Base-by-base conservation (phyloP, 1,140 invertebrate genomes). In the Drosophila nasuta region DNA sequence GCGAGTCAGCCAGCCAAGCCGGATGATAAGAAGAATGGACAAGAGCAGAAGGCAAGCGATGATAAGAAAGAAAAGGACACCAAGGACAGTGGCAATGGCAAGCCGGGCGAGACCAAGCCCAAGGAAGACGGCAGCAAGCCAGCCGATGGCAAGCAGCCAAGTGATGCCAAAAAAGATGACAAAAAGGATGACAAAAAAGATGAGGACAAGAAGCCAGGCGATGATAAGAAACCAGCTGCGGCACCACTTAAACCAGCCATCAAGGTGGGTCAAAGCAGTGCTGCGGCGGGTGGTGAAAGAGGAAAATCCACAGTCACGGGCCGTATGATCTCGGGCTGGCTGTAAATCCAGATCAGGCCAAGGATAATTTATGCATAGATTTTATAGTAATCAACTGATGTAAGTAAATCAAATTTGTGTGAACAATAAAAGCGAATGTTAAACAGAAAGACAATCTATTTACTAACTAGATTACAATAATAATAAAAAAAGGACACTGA, bases 241-340 rank as follows among this genome's bases (percentile, higher is more conserved):
- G 82, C 59, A 2, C 74, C 86, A 57, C 73, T 82, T 0, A 92
- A 92, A 15, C 88, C 91, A 1, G 85, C 77, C 35, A 92, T 91
- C 20, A 92, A 92, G 30, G 91, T 92, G 59, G 91, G 91, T 3
- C 89, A 92, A 52, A 92, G 91, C 65, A 91, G 85, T 60, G 91
- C 91, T 5, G 91, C 89, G 6, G 91, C 91, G 1, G 91, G 91
- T 20, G 91, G 91, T 10, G 91, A 92, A n/a, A 81, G 91, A 7
- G 91, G 91, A 25, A 92, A 92, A 57, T 92, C 91, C 1, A 91
- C 90, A 13, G 91, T 92, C 30, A 92, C 91, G 1, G 91, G 91
- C n/a, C 89, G 91, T 63, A 92, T 92, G 91, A 92, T 92, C 49
- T 92, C 91, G 17, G 91, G 91, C 41, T 92, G 91, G 91, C 72